These are phyloP conservation scores for Metacarcinus magister DNA, from an alignment of 2,888 invertebrate species.

Conservation along the genomic window DNA sequence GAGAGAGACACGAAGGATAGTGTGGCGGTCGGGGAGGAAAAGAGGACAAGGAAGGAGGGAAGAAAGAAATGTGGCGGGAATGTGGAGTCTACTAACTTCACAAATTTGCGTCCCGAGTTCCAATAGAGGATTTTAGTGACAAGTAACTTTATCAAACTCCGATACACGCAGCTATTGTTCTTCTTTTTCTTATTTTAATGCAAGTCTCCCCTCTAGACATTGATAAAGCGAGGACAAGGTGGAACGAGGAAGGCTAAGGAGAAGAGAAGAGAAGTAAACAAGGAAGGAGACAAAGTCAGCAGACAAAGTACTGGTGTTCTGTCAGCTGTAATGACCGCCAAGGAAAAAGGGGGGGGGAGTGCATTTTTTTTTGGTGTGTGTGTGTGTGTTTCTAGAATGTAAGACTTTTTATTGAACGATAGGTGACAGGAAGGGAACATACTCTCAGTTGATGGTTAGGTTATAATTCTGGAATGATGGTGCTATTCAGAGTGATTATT, in stretches of 20 bases:
- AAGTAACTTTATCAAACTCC: constrained; percentile 3
- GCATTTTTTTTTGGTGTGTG: no score
- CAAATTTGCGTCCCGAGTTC: constrained; percentile 21
- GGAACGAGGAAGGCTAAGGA: not conserved
- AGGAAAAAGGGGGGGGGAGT: no score
- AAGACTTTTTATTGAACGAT: no score
- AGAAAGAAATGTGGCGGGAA: constrained; percentile 6
- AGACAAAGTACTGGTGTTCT: no score
- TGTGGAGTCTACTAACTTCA: constrained; percentile 26
- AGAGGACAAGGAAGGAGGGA: not conserved
- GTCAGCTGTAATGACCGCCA: no score
- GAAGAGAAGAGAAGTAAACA: not conserved
- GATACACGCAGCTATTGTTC: constrained; percentile 12
- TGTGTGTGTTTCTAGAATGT: no score
- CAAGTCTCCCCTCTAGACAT: constrained; percentile 1
- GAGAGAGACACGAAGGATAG: not conserved
- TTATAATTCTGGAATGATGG: no score
- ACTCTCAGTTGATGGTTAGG: no score
- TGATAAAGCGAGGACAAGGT: not conserved
- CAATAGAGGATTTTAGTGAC: constrained; percentile 39
- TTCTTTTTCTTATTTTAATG: not conserved
- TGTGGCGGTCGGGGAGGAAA: not conserved
- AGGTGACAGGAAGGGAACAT: no score
- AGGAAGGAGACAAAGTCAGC: no score
- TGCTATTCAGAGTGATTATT: no score